Evolutionary conservation across 2,797 vertebrate genomes (phyloP).

Genomic region (Tamandua tetradactyla): DNA sequence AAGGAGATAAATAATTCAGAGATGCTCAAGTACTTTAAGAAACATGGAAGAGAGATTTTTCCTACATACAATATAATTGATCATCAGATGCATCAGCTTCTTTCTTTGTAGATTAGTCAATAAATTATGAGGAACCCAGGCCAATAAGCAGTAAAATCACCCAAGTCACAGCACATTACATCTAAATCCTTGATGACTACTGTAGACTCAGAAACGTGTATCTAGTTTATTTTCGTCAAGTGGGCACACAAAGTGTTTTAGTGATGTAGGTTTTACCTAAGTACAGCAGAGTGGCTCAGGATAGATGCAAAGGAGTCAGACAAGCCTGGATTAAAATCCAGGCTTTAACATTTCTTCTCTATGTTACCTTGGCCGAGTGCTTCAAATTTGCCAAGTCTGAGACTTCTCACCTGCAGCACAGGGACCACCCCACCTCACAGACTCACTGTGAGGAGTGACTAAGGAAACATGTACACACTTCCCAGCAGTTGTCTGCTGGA

Average conservation of each 20-base stretch:
- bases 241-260: not conserved
- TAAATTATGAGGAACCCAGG: not conserved
- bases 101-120: constrained; percentile 1
- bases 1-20: constrained; percentile 13
- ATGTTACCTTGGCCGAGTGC: not conserved
- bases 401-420: not conserved
- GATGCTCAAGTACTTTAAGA: not conserved
- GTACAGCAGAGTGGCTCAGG: not conserved
- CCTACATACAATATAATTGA: not conserved
- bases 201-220: not conserved
- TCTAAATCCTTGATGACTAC: not conserved
- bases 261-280: not conserved
- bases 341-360: not conserved
- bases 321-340: not conserved
- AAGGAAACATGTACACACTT: not conserved
- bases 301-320: not conserved
- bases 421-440: not conserved
- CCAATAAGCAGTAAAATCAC: not conserved
- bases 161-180: not conserved
- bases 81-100: not conserved
- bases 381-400: not conserved
- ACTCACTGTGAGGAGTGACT: not conserved
- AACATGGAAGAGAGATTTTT: not conserved
- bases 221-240: constrained; percentile 22
- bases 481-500: not conserved